phyloP scores from a whole-genome alignment of 2,797 vertebrate species.

The Clangula hyemalis region DNA sequence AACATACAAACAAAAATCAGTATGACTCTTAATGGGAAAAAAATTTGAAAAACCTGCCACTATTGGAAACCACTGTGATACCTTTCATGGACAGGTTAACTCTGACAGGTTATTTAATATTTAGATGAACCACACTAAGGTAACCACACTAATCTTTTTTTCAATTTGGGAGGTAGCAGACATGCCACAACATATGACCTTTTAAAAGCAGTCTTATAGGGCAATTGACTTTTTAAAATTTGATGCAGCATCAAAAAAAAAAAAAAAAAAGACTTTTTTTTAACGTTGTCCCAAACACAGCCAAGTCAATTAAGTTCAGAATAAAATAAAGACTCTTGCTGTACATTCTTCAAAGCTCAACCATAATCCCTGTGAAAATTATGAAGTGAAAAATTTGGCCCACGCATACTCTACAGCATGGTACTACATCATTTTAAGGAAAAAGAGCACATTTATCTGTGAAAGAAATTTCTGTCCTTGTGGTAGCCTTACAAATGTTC shows the following conservation, averaged over 20 bases:
- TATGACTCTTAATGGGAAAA: not conserved
- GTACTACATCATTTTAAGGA: not conserved
- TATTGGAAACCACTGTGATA: not conserved
- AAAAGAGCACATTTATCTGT: not conserved
- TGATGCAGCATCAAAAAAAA: not conserved
- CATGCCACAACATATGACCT: not conserved
- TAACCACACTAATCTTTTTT: not conserved
- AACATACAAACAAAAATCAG: not conserved
- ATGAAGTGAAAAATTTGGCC: constrained; percentile 37
- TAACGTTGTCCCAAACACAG: not conserved
- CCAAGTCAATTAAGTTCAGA: not conserved
- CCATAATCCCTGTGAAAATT: constrained; percentile 33
- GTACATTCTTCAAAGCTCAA: constrained; percentile 30
- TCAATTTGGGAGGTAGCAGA: not conserved
- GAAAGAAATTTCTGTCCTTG: not conserved
- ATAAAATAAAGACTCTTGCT: constrained; percentile 24
- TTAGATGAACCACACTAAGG: not conserved
- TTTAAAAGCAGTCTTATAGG: not conserved
- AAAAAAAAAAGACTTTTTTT: not conserved
- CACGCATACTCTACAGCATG: not conserved
- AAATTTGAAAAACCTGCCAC: not conserved
- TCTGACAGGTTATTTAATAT: not conserved
- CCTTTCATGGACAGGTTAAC: not conserved
- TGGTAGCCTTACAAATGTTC: not conserved
- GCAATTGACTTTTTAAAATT: not conserved